These are phyloP conservation scores for Myiotriccus ornatus DNA, from an alignment of 2,797 vertebrate genomes.

Conservation along the genomic window DNA sequence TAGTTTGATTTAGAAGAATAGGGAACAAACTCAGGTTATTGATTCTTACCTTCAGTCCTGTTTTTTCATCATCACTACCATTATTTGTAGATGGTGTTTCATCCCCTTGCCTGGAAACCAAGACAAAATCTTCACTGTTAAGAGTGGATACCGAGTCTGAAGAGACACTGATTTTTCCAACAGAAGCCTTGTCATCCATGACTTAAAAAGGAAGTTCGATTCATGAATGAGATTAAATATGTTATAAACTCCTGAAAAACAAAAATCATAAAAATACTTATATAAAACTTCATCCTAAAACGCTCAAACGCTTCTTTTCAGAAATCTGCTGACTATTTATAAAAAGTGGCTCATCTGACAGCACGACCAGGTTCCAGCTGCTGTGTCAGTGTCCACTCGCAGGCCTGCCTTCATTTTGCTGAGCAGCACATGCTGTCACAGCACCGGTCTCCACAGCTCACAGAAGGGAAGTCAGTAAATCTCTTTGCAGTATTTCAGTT, in stretches of 20 bases:
- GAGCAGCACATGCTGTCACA: not conserved
- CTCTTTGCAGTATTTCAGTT: not conserved
- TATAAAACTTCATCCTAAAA: slow-evolving; percentile 64
- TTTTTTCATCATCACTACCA: slow-evolving; percentile 99
- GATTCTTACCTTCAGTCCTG: slow-evolving; percentile 96
- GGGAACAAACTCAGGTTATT: slow-evolving; percentile 51
- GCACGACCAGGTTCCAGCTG: not conserved
- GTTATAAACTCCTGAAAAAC: slow-evolving; percentile 83
- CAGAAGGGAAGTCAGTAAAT: not conserved
- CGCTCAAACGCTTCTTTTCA: slow-evolving; percentile 19
- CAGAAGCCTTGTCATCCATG: slow-evolving; percentile 99
- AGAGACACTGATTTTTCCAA: slow-evolving; percentile 99
- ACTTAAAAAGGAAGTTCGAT: slow-evolving; percentile 88
- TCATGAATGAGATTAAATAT: slow-evolving; percentile 86
- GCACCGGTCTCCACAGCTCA: slow-evolving; percentile 25
- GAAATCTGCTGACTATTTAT: not conserved
- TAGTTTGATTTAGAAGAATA: slow-evolving; percentile 33
- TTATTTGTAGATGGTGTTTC: slow-evolving; percentile 98
- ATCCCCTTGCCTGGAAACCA: slow-evolving; percentile 98
- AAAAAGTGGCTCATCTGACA: not conserved
- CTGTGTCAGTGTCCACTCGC: not conserved
- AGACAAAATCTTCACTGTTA: slow-evolving; percentile 99
- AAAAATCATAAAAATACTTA: slow-evolving; percentile 76
- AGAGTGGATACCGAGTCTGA: slow-evolving; percentile 99
- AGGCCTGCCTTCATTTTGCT: not conserved